Conservation (phyloP, 2,888 invertebrate species). For the Yponomeuta plumbellus region DNA sequence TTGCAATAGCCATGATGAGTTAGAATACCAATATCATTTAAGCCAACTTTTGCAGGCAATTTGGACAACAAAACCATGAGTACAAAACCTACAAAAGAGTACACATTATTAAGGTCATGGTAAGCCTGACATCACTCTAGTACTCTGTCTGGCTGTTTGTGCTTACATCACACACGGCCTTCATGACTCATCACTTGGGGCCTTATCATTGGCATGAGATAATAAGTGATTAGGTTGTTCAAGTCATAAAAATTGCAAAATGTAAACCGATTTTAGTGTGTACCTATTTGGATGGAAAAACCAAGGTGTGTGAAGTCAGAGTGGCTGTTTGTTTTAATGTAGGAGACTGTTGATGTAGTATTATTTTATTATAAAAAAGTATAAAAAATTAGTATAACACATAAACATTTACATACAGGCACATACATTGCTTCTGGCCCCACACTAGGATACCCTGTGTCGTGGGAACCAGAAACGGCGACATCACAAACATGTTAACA, state of each 20-base stretch:
- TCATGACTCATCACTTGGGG: constrained; percentile 32
- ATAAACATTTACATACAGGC: too few relatives aligned
- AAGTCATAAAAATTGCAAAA: background rate
- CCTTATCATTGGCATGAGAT: constrained; percentile 13
- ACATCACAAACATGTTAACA: too few relatives aligned
- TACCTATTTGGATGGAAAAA: background rate
- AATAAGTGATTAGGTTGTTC: constrained; percentile 2
- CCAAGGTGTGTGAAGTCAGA: background rate
- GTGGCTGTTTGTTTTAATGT: too few relatives aligned
- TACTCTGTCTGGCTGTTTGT: constrained; percentile 11
- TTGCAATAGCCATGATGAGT: too few relatives aligned
- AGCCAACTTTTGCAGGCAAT: background rate
- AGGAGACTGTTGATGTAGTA: too few relatives aligned
- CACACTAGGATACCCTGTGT: too few relatives aligned
- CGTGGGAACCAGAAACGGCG: too few relatives aligned
- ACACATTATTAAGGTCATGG: constrained; percentile 10
- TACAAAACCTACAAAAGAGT: background rate
- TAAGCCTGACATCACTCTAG: constrained; percentile 14
- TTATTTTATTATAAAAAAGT: too few relatives aligned
- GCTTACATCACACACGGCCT: constrained; percentile 37
- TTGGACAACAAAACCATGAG: background rate
- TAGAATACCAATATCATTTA: too few relatives aligned
- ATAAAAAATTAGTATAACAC: too few relatives aligned
- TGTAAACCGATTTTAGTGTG: background rate
- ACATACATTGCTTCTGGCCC: too few relatives aligned